Conservation (phyloP, 1,140 invertebrate species). For the Aphaenogaster ashmeadi region DNA sequence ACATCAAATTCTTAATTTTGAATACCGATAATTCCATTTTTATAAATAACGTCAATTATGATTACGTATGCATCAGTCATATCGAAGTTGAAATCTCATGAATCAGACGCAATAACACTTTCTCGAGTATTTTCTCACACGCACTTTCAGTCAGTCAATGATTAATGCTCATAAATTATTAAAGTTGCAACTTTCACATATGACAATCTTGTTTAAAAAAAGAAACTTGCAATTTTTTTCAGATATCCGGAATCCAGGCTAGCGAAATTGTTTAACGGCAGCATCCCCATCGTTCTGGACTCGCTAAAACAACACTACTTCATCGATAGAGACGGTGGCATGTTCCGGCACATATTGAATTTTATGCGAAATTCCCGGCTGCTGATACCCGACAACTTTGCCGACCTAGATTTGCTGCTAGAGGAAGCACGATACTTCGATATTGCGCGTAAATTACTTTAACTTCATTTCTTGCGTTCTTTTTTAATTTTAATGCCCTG, state of each 20-base stretch:
- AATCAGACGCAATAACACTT: slow-evolving; percentile 20
- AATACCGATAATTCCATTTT: neutral
- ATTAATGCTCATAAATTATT: neutral
- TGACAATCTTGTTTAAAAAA: slow-evolving; percentile 4
- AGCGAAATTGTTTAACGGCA: slow-evolving; percentile 98
- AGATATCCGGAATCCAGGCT: slow-evolving; percentile 97
- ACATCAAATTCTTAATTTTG: neutral
- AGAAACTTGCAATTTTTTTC: slow-evolving; percentile 65
- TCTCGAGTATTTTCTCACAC: neutral
- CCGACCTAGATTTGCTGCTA: slow-evolving; percentile 95
- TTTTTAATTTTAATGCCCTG: neutral
- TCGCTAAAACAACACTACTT: slow-evolving; percentile 99
- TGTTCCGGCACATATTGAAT: slow-evolving; percentile 98
- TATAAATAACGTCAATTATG: neutral
- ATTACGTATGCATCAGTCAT: neutral
- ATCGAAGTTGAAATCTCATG: slow-evolving; percentile 11
- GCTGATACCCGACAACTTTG: slow-evolving; percentile 95
- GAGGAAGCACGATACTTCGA: slow-evolving; percentile 98
- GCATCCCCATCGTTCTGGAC: slow-evolving; percentile 98
- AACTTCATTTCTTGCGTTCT: neutral
- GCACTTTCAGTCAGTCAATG: neutral
- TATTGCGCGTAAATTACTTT: slow-evolving; percentile 91
- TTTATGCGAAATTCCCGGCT: slow-evolving; percentile 97
- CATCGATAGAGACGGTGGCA: slow-evolving; percentile 97
- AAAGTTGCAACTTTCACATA: neutral